phyloP scores from a whole-genome alignment of 2,888 invertebrate species.

The Serrognathus titanus region DNA sequence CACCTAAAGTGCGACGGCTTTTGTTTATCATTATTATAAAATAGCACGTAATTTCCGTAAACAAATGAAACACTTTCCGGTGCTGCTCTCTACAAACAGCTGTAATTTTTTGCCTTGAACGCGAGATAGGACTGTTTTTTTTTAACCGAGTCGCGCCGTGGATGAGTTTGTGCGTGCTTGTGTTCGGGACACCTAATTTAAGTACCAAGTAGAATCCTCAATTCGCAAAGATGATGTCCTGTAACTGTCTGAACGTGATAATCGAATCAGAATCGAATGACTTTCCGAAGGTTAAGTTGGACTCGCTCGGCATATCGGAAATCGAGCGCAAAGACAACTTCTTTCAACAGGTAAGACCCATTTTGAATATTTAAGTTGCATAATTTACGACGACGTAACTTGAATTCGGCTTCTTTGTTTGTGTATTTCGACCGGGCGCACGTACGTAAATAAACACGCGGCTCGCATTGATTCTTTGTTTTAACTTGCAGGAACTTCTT shows the following conservation, averaged over 20 bases:
- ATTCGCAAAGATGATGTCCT: conserved; percentile 56
- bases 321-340: conserved; percentile 62
- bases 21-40: neutral
- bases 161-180: too few relatives aligned
- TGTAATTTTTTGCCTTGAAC: conserved; percentile 23
- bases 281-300: conserved; percentile 56
- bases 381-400: too few relatives aligned
- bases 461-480: conserved; percentile 1
- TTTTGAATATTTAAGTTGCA: too few relatives aligned
- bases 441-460: neutral
- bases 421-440: too few relatives aligned
- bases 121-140: neutral
- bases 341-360: conserved; percentile 60
- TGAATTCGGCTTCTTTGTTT: too few relatives aligned
- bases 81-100: conserved; percentile 23
- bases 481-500: conserved; percentile 51
- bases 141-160: neutral
- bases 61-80: neutral
- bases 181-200: neutral
- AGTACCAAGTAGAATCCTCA: conserved; percentile 7
- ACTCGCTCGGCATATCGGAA: conserved; percentile 56
- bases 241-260: conserved; percentile 74
- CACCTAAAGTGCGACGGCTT: too few relatives aligned
- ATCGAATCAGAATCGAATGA: conserved; percentile 59
- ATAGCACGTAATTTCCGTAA: neutral